Percentiles rank a stretch among this genome's conserved stretches.
Evolutionary conservation across 2,113 vertebrate genomes (phyloP).

Genomic region (Isurus oxyrinchus): DNA sequence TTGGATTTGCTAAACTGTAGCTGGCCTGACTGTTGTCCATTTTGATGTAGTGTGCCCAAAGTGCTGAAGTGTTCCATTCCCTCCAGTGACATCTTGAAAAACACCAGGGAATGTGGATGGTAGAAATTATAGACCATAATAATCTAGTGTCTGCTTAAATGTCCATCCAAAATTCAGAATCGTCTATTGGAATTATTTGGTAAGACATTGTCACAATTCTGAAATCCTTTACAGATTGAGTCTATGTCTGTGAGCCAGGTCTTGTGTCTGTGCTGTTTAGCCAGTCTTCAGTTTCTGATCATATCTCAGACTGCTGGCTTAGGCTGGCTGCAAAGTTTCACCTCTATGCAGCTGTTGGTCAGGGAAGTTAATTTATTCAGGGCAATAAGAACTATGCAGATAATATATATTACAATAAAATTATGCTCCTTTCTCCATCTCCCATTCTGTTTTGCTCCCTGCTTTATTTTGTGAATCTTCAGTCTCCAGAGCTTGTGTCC

Average conservation of each 20-base stretch:
- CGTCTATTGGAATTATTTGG: background rate
- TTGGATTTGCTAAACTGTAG: background rate
- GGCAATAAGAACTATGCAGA: slow-evolving; percentile 19
- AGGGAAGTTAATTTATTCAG: background rate
- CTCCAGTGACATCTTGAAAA: background rate
- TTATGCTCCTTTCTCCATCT: background rate
- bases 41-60: background rate
- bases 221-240: no score
- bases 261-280: background rate
- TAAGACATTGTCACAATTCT: background rate
- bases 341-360: background rate
- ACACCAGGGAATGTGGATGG: background rate
- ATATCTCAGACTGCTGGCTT: background rate
- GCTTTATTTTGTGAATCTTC: background rate
- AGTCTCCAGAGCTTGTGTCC: background rate
- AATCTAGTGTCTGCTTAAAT: background rate
- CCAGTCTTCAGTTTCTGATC: background rate
- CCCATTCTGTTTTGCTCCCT: background rate
- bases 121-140: background rate
- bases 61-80: background rate
- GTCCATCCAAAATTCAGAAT: background rate
- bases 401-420: slow-evolving; percentile 2
- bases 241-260: background rate
- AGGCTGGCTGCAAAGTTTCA: background rate
- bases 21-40: background rate